Evolutionary conservation across 1,140 invertebrate species (phyloP).

Genomic region (Lamellibrachia luymesi): DNA sequence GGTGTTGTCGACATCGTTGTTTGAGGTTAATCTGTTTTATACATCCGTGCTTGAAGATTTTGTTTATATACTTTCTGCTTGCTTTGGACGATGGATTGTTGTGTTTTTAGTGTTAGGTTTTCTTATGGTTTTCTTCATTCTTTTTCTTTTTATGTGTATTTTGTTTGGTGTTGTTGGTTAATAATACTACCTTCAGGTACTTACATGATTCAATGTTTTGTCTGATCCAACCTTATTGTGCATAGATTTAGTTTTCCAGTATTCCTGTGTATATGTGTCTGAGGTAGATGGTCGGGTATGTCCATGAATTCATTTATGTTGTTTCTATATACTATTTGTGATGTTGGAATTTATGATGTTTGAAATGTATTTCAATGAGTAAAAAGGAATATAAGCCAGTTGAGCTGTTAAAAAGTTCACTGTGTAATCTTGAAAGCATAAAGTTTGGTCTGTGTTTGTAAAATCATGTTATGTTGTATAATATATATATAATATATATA

Average conservation of each 20-base stretch:
- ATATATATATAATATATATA: too few species aligned
- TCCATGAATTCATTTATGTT: not conserved
- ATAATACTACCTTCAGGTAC: not conserved
- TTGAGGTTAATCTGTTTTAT: not conserved
- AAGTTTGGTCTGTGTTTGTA: too few species aligned
- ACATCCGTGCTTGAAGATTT: not conserved
- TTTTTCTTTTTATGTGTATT: not conserved
- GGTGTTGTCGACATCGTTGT: not conserved
- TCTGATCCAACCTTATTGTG: not conserved
- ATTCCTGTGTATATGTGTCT: not conserved
- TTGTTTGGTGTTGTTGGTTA: not conserved
- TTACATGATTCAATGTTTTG: not conserved
- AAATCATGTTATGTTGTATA: too few species aligned
- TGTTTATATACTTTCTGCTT: constrained; percentile 6
- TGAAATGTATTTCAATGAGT: not conserved
- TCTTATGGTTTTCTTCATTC: not conserved
- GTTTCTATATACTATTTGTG: not conserved
- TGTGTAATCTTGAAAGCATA: too few species aligned
- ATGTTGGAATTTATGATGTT: not conserved
- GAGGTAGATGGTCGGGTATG: not conserved
- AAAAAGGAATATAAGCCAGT: too few species aligned
- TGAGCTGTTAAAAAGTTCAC: too few species aligned
- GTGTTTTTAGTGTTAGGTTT: not conserved
- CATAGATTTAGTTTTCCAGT: too few species aligned
- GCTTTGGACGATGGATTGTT: not conserved